These are phyloP conservation scores for Catostomus latipinnis DNA, from an alignment of 2,797 vertebrate species.

Conservation along the genomic window DNA sequence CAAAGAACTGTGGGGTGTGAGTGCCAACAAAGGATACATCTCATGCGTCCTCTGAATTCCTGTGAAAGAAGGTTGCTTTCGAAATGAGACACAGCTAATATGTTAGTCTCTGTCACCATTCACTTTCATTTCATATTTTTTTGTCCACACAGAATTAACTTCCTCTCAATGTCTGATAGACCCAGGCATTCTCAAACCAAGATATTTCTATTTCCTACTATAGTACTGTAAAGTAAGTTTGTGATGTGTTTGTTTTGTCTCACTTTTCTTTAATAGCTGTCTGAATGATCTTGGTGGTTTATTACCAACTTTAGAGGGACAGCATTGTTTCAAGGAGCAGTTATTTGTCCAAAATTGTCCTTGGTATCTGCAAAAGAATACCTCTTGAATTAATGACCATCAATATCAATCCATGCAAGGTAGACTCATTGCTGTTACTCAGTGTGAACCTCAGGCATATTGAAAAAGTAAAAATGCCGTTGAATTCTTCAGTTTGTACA, in stretches of 20 bases:
- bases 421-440: neutral
- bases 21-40: no score
- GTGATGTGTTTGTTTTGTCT: constrained; percentile 26
- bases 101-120: no score
- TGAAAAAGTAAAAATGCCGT: neutral
- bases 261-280: constrained; percentile 4
- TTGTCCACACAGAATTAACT: constrained; percentile 8
- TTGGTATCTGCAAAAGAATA: constrained; percentile 11
- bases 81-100: no score
- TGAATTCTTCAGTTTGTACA: neutral
- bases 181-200: neutral
- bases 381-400: constrained; percentile 17
- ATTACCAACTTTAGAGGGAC: neutral
- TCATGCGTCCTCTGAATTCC: no score
- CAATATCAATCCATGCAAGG: constrained; percentile 20
- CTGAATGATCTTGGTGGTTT: constrained; percentile 14
- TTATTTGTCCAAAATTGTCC: neutral
- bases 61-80: no score
- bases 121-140: neutral
- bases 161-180: constrained; percentile 12
- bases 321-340: neutral
- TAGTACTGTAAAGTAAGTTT: neutral
- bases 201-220: neutral
- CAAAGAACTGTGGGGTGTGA: no score
- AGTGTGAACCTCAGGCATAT: constrained; percentile 11